Evolutionary conservation across 1,140 invertebrate genomes (phyloP).

Genomic region (Phocides pigmalion): DNA sequence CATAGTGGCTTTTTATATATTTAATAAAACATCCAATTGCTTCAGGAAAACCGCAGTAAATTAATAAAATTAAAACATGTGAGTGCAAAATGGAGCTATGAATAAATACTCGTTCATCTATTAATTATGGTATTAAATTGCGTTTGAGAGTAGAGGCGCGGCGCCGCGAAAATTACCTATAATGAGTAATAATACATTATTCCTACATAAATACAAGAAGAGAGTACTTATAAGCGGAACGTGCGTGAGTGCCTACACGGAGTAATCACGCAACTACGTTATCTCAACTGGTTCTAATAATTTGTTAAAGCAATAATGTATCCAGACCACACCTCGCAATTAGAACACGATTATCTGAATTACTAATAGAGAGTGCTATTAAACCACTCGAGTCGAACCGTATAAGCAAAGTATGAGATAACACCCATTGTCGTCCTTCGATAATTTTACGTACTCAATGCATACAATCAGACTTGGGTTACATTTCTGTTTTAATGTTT

Average conservation of each 20-base stretch:
- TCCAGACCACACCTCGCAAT: slow-evolving; percentile 67
- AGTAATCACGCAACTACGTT: slow-evolving; percentile 19
- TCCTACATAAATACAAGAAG: not conserved
- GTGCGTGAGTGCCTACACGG: slow-evolving; percentile 21
- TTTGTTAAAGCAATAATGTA: slow-evolving; percentile 61
- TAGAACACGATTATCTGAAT: slow-evolving; percentile 65
- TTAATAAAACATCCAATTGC: too few relatives aligned
- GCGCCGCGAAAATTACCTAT: slow-evolving; percentile 15
- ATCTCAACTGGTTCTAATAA: slow-evolving; percentile 48
- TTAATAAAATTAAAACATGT: slow-evolving; percentile 14
- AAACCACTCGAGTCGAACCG: slow-evolving; percentile 48
- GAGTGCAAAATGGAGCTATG: slow-evolving; percentile 10
- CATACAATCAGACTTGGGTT: too few relatives aligned
- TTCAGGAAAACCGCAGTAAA: slow-evolving; percentile 19
- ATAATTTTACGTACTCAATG: not conserved
- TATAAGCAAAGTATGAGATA: slow-evolving; percentile 59
- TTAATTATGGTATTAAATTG: slow-evolving; percentile 19
- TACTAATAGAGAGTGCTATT: slow-evolving; percentile 49
- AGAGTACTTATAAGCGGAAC: slow-evolving; percentile 16
- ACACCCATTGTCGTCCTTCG: slow-evolving; percentile 31
- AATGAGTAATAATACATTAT: slow-evolving; percentile 23
- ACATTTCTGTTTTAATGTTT: too few relatives aligned
- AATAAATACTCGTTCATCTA: slow-evolving; percentile 7
- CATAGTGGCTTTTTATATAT: too few relatives aligned
- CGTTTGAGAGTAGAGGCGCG: not conserved